Evolutionary conservation across 1,140 invertebrate genomes (phyloP).

Genomic region (Hycleus cichorii): DNA sequence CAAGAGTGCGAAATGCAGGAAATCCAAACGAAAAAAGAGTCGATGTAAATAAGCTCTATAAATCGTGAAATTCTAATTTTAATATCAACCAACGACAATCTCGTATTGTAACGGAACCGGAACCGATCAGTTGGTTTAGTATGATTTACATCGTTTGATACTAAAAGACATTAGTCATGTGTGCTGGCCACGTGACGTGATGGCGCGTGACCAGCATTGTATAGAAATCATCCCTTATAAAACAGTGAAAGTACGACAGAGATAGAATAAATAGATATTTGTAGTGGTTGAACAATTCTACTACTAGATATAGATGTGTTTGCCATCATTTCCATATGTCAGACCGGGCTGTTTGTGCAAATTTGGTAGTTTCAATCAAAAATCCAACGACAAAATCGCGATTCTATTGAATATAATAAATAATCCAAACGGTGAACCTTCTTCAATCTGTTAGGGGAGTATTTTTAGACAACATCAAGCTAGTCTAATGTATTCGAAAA

Average conservation of each 20-base stretch:
- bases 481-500: no score
- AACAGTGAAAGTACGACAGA: not conserved
- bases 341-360: not conserved
- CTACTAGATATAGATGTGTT: not conserved
- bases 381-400: no score
- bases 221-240: not conserved
- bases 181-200: slow-evolving; percentile 19
- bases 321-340: slow-evolving; percentile 7
- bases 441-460: no score
- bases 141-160: slow-evolving; percentile 19
- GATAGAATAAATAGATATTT: no score
- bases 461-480: no score
- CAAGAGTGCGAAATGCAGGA: not conserved
- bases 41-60: slow-evolving; percentile 6
- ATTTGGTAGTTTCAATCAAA: not conserved
- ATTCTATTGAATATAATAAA: no score
- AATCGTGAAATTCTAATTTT: slow-evolving; percentile 5
- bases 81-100: slow-evolving; percentile 4
- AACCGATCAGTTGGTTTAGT: slow-evolving; percentile 11
- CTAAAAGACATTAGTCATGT: slow-evolving; percentile 21
- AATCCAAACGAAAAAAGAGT: slow-evolving; percentile 1
- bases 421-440: no score
- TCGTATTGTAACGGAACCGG: slow-evolving; percentile 11
- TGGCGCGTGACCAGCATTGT: slow-evolving; percentile 16
- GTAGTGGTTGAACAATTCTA: no score